Percentiles rank a stretch among this genome's conserved stretches.
These are phyloP conservation scores for Rhagoletis pomonella DNA, from an alignment of 1,140 invertebrate species.

Conservation along the genomic window DNA sequence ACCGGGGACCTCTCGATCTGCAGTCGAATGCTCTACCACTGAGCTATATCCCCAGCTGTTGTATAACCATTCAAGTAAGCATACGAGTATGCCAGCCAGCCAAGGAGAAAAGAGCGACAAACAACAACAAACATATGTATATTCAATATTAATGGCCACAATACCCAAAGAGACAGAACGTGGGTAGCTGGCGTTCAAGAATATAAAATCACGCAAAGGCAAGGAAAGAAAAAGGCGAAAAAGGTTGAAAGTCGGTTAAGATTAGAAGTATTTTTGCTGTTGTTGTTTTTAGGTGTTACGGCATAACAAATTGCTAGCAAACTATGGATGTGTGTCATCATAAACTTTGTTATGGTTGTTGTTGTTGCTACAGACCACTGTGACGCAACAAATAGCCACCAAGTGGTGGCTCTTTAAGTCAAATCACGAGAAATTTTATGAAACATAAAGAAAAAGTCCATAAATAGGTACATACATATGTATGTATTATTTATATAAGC, in stretches of 20 bases:
- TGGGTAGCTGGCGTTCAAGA: background rate
- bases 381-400: background rate
- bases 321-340: background rate
- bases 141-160: background rate
- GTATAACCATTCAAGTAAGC: too few species aligned
- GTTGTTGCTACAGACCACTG: background rate
- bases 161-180: background rate
- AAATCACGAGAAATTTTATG: too few species aligned
- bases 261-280: background rate
- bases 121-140: background rate
- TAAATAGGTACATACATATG: too few species aligned
- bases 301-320: background rate
- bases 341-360: background rate
- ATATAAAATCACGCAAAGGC: constrained; percentile 2
- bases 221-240: background rate
- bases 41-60: constrained; percentile 84
- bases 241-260: background rate
- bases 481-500: too few species aligned
- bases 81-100: background rate
- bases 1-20: constrained; percentile 94
- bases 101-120: background rate
- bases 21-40: constrained; percentile 94
- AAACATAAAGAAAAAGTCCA: too few species aligned
- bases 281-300: background rate
- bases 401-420: too few species aligned